Percentiles rank a stretch among this genome's conserved stretches.
These are phyloP conservation scores for Cantharis lateralis DNA, from an alignment of 2,888 invertebrate genomes.

Conservation along the genomic window DNA sequence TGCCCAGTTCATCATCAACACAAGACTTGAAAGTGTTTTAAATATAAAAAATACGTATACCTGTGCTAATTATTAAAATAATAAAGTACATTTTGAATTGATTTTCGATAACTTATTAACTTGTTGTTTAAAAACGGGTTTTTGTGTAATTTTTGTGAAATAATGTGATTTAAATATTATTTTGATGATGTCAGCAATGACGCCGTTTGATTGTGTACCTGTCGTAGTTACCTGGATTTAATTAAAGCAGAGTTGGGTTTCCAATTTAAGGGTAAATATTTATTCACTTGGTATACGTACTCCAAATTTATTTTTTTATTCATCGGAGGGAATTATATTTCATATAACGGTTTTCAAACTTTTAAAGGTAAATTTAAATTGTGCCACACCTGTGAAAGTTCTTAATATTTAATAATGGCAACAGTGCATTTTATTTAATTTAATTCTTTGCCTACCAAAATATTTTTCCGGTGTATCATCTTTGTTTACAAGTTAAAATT, in stretches of 20 bases:
- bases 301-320: not conserved
- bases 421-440: constrained; percentile 34
- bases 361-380: constrained; percentile 12
- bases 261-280: constrained; percentile 13
- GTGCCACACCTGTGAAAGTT: constrained; percentile 44
- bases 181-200: constrained; percentile 33
- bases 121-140: not conserved
- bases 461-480: not conserved
- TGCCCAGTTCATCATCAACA: constrained; percentile 26
- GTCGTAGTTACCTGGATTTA: constrained; percentile 29
- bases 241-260: constrained; percentile 1
- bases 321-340: not conserved
- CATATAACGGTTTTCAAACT: not conserved
- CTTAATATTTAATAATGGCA: constrained; percentile 36
- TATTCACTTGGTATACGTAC: not conserved
- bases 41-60: not conserved
- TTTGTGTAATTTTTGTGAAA: not conserved
- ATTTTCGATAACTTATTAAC: not conserved
- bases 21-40: not conserved
- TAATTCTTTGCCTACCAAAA: constrained; percentile 10
- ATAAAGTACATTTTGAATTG: not conserved
- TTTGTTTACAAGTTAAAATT: not conserved
- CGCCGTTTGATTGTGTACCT: constrained; percentile 29
- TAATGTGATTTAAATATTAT: not conserved
- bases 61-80: not conserved